Evolutionary conservation across 2,797 vertebrate species (phyloP).

Genomic region (Enteromius unitaeniatus): DNA sequence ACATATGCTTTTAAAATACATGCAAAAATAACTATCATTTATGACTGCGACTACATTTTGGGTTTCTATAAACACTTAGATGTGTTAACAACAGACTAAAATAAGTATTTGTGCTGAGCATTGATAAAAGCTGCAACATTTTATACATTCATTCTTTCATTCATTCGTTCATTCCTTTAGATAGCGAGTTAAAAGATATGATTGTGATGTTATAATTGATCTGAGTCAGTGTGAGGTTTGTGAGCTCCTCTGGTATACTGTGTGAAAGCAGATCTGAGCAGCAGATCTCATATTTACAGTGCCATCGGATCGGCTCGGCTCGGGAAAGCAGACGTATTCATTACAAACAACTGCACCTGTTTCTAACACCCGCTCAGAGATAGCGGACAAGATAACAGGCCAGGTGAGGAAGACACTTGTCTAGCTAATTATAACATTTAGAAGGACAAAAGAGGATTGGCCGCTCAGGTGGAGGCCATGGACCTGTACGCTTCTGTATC

Average conservation of each 20-base stretch:
- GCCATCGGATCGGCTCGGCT: conserved; percentile 55
- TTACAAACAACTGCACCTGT: conserved; percentile 79
- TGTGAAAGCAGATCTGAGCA: conserved; percentile 28
- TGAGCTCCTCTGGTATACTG: conserved; percentile 21
- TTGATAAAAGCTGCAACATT: too few relatives aligned
- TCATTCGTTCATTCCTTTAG: too few relatives aligned
- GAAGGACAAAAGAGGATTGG: conserved; percentile 77
- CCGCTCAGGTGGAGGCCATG: conserved; percentile 63
- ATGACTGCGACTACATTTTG: not conserved
- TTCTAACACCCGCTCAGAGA: conserved; percentile 77
- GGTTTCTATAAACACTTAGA: not conserved
- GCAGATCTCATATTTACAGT: conserved; percentile 58
- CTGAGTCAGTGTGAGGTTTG: not conserved
- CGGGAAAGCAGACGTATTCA: conserved; percentile 71
- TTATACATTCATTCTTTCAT: too few relatives aligned
- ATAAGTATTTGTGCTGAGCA: not conserved
- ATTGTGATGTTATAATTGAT: not conserved
- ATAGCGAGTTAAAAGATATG: too few relatives aligned
- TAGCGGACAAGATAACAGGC: conserved; percentile 71
- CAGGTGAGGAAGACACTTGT: conserved; percentile 70
- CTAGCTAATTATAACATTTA: conserved; percentile 82
- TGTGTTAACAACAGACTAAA: not conserved
- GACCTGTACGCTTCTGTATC: not conserved
- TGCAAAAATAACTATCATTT: not conserved
- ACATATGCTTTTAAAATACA: too few relatives aligned